A percentile compares a stretch with the other conserved stretches of the same genome.
These are phyloP conservation scores for Zenarchopterus dispar DNA, from an alignment of 2,797 vertebrate species.

Conservation along the genomic window DNA sequence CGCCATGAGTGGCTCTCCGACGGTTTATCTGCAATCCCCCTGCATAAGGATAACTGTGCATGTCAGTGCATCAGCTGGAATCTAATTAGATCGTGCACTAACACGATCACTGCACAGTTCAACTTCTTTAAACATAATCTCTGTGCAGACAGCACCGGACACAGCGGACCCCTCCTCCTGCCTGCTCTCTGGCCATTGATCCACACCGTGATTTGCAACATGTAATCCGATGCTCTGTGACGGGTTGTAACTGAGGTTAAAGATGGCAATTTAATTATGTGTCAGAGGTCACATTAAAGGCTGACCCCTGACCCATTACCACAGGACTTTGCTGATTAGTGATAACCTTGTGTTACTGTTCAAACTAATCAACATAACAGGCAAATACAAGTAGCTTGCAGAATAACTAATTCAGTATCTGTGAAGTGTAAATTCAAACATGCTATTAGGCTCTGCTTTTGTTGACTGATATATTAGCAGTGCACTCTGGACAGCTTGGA, in stretches of 20 bases:
- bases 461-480: no score
- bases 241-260: constrained; percentile 83
- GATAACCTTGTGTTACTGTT: constrained; percentile 60
- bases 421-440: no score
- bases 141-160: constrained; percentile 25
- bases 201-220: constrained; percentile 73
- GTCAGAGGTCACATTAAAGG: constrained; percentile 81
- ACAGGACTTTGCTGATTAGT: constrained; percentile 61
- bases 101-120: constrained; percentile 71
- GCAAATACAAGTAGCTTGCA: not conserved
- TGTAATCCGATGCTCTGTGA: constrained; percentile 77
- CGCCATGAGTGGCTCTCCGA: not conserved
- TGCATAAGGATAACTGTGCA: constrained; percentile 25
- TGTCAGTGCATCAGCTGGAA: constrained; percentile 37
- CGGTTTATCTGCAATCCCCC: constrained; percentile 31
- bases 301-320: constrained; percentile 69
- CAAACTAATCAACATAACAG: constrained; percentile 25
- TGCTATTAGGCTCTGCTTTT: not conserved
- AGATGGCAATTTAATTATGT: constrained; percentile 85
- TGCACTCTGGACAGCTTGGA: no score
- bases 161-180: constrained; percentile 26
- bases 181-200: constrained; percentile 66
- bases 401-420: constrained; percentile 2
- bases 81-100: constrained; percentile 59
- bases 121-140: constrained; percentile 74